These are phyloP conservation scores for Hormiphora californensis DNA, from an alignment of 37 sponge, comb jelly and placozoan genomes.

Conservation along the genomic window DNA sequence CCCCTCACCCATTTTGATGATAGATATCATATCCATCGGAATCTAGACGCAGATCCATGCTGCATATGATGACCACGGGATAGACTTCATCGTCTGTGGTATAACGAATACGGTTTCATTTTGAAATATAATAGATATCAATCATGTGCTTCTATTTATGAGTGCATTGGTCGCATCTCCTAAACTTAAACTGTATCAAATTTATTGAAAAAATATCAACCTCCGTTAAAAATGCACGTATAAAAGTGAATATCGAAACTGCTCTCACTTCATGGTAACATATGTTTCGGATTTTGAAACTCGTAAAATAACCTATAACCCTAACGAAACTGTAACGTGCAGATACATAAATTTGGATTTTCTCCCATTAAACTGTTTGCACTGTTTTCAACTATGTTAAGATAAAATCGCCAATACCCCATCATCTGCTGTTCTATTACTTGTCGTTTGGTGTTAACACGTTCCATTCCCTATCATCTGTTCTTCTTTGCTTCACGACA, in stretches of 20 bases:
- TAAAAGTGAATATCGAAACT: neutral
- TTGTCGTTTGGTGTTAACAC: neutral
- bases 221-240: neutral
- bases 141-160: no score
- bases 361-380: neutral
- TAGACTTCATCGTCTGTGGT: neutral
- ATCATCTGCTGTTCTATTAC: neutral
- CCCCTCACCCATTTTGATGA: neutral
- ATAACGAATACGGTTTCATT: no score
- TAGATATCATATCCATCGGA: constrained; percentile 12
- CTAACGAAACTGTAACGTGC: neutral
- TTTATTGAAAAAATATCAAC: neutral
- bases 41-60: neutral
- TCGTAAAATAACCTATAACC: neutral
- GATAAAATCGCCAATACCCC: neutral
- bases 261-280: neutral
- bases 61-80: neutral
- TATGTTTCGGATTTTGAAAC: neutral
- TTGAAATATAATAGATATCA: no score
- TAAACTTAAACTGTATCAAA: neutral
- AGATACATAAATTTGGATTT: neutral
- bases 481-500: no score
- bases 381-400: neutral
- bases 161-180: neutral
- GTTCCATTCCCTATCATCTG: no score